Evolutionary conservation across 2,888 invertebrate species (phyloP).

Genomic region (Eulithis testata): DNA sequence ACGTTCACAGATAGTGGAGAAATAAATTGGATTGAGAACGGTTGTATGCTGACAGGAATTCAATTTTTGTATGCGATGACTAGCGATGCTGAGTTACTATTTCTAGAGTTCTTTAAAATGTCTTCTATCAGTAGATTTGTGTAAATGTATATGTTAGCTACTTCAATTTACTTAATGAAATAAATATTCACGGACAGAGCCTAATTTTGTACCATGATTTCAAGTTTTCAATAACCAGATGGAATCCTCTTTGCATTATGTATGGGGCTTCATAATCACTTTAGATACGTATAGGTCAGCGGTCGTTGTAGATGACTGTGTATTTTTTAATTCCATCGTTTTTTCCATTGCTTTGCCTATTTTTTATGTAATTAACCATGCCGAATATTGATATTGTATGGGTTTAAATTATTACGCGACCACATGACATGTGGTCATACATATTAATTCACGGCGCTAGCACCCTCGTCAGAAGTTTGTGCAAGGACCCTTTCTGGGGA

Average conservation of each 20-base stretch:
- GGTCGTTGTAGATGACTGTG: no score
- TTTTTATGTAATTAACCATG: not conserved
- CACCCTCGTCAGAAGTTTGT: conserved; percentile 61
- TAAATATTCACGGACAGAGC: no score
- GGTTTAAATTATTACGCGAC: conserved; percentile 46
- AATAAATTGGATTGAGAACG: conserved; percentile 41
- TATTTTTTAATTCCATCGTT: no score
- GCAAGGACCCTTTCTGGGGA: conserved; percentile 47
- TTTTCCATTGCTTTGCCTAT: no score
- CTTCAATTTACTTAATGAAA: no score
- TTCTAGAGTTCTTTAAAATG: not conserved
- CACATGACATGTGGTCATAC: conserved; percentile 41
- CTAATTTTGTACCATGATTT: no score
- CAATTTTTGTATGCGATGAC: conserved; percentile 30
- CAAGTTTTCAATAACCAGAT: no score
- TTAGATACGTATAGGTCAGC: no score
- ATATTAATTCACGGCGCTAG: conserved; percentile 59
- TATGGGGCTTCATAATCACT: no score
- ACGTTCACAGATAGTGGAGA: conserved; percentile 42
- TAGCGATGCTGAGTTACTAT: conserved; percentile 1
- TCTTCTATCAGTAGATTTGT: no score
- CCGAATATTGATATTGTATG: conserved; percentile 17
- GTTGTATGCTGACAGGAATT: conserved; percentile 37
- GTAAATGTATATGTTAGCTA: no score
- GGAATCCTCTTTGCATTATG: no score